Evolutionary conservation across 2,113 vertebrate species (phyloP).

Genomic region (Xiphophorus couchianus): DNA sequence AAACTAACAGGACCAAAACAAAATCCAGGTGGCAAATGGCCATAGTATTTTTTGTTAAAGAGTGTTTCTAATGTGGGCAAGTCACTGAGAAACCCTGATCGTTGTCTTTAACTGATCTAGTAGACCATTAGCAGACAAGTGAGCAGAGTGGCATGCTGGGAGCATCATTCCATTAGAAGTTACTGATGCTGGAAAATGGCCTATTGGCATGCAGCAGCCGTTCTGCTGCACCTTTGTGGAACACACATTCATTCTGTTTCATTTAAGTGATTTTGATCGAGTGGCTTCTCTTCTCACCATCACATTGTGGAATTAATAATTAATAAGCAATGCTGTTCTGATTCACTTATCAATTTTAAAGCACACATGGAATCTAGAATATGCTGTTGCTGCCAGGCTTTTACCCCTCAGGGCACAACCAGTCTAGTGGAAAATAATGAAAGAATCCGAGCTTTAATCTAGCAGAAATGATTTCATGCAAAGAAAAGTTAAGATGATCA

Average conservation of each 20-base stretch:
- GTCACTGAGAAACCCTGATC: neutral
- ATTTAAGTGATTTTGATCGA: constrained; percentile 74
- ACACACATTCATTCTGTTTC: constrained; percentile 63
- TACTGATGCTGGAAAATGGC: constrained; percentile 17
- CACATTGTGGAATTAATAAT: constrained; percentile 76
- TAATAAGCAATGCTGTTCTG: constrained; percentile 73
- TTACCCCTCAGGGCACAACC: constrained; percentile 46
- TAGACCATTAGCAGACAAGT: constrained; percentile 32
- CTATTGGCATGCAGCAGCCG: constrained; percentile 38
- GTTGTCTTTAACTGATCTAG: constrained; percentile 27
- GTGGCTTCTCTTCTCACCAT: constrained; percentile 44
- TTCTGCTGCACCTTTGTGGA: constrained; percentile 36
- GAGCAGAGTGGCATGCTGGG: constrained; percentile 6
- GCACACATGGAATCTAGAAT: constrained; percentile 68
- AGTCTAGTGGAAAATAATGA: constrained; percentile 53
- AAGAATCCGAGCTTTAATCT: constrained; percentile 62
- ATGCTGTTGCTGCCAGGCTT: constrained; percentile 29
- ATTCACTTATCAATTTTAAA: constrained; percentile 78
- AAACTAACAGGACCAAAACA: neutral
- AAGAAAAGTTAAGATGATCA: constrained; percentile 42
- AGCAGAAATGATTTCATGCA: constrained; percentile 61
- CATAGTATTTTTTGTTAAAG: neutral
- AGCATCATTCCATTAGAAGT: constrained; percentile 31
- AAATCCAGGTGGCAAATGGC: neutral
- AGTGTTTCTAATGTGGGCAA: neutral